A percentile compares a stretch with the other conserved stretches of the same genome.
Conservation (phyloP, 2,113 vertebrate species). For the Lates calcarifer region DNA sequence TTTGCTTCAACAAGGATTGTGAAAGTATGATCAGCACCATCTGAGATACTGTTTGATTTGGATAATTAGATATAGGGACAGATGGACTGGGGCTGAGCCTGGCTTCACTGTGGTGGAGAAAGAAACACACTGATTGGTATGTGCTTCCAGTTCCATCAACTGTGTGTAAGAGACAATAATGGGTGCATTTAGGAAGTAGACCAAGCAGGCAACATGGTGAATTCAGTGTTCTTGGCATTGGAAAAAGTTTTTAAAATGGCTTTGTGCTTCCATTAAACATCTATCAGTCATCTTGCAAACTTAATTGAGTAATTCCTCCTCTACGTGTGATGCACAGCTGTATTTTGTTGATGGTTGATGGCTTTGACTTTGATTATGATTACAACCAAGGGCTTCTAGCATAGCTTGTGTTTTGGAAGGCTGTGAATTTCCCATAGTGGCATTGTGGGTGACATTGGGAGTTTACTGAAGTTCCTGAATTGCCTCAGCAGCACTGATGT, state of each 20-base stretch:
- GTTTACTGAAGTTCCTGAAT: conserved; percentile 23
- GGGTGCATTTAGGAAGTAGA: background rate
- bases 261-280: background rate
- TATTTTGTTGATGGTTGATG: conserved; percentile 11
- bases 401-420: conserved; percentile 19
- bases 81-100: conserved; percentile 2
- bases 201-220: background rate
- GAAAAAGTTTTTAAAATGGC: background rate
- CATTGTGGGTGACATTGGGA: conserved; percentile 38
- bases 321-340: conserved; percentile 2
- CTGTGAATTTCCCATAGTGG: conserved; percentile 34
- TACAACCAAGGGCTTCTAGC: conserved; percentile 12
- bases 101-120: conserved; percentile 18
- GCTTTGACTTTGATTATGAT: conserved; percentile 27
- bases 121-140: conserved; percentile 11
- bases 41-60: conserved; percentile 4
- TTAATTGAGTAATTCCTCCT: background rate
- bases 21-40: background rate
- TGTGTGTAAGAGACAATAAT: background rate
- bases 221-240: background rate
- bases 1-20: background rate
- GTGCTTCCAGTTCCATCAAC: background rate
- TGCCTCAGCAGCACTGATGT: conserved; percentile 23
- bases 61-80: conserved; percentile 11
- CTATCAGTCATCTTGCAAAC: background rate